Base-by-base conservation (phyloP, 2,888 invertebrate species). In the Ochropacha duplaris region DNA sequence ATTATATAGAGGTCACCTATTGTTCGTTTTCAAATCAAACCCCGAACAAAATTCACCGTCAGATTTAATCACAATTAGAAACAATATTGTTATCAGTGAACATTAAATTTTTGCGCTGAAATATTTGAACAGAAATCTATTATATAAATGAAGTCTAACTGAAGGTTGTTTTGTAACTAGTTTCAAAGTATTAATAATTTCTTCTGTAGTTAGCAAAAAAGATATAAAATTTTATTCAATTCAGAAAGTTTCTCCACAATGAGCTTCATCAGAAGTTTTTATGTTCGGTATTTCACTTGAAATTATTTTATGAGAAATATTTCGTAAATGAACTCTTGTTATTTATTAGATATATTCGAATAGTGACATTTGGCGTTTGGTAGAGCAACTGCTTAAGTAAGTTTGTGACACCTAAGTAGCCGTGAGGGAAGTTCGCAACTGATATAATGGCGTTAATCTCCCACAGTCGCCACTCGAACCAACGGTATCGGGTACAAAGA, bases 381-480 rank as follows among this genome's bases (percentile, higher is more conserved):
- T 65, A 61, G 61, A 56, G 62, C 64, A 76, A 73, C 75, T 74
- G 70, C 65, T 68, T 68, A 74, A 80, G 71, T 76, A 72, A 81
- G 76, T 82, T 78, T 66, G 72, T 69, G 75, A 66, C 72, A 73
- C 66, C 76, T 76, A 80, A 85, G 81, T 80, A 83, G 79, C 78
- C 72, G 74, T 78, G 75, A 71, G 78, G 77, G 79, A 83, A 86
- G 80, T 84, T 84, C 69, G 72, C 70, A 75, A 79, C 71, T 63
- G 66, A 81, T 86, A 87, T 87, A 87, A 87, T 84, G 69, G 81
- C 74, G 79, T 81, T 85, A 87, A 87, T 85, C 86, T 83, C 76
- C 71, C 61, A 62, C 74, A 82, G 78, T 81, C 79, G 73, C 79
- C 81, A 78, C 80, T 86, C 72, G 74, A 74, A 59, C 62, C 67